Evolutionary conservation across 2,888 invertebrate species (phyloP).

Genomic region (Nomada fucata): DNA sequence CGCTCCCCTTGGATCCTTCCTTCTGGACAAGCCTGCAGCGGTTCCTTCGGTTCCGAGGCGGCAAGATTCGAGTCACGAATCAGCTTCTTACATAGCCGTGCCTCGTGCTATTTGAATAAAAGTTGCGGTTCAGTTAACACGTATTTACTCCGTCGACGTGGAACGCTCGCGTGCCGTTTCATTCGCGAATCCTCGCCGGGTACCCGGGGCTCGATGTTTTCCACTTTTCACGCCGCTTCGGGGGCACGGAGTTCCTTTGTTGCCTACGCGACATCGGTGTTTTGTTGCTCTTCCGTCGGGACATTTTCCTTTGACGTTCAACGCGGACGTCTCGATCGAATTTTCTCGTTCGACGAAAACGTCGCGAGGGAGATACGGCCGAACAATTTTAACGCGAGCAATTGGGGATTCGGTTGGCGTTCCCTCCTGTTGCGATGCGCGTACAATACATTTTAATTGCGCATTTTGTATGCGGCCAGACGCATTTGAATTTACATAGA

Average conservation of each 20-base stretch:
- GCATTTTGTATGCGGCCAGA: no score
- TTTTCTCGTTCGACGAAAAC: constrained; percentile 1
- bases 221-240: not conserved
- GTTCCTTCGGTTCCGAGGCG: not conserved
- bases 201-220: not conserved
- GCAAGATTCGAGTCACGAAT: constrained; percentile 38
- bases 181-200: not conserved
- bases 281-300: not conserved
- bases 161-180: constrained; percentile 10
- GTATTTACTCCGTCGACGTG: constrained; percentile 23
- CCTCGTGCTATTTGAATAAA: constrained; percentile 35
- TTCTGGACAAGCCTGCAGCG: not conserved
- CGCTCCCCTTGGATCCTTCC: not conserved
- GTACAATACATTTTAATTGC: no score
- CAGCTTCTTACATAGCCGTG: constrained; percentile 6
- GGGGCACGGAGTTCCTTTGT: constrained; percentile 29
- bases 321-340: constrained; percentile 30
- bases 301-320: constrained; percentile 19
- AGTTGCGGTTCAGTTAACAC: constrained; percentile 44
- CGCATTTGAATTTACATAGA: no score
- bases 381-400: not conserved
- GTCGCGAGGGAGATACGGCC: not conserved
- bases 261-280: not conserved
- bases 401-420: not conserved
- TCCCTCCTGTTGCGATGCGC: no score